Percentiles rank a stretch among this genome's conserved stretches.
Conservation (phyloP, 2,888 invertebrate species). For the Monochamus alternatus region DNA sequence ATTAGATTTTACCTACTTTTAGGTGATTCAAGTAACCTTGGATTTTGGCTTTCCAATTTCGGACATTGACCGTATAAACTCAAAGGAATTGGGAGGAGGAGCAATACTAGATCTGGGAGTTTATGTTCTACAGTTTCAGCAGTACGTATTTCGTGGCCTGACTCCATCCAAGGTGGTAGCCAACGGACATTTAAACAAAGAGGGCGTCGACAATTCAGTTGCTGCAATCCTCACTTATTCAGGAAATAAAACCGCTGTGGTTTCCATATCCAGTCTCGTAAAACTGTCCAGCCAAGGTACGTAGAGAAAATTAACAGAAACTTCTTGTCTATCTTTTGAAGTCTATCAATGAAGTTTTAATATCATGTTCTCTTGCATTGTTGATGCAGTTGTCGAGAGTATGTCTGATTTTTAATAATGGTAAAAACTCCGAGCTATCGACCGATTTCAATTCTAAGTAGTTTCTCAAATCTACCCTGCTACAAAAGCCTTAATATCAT, state of each 20-base stretch:
- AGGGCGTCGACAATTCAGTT: slow-evolving; percentile 81
- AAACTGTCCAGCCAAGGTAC: slow-evolving; percentile 75
- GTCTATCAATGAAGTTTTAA: too few relatives aligned
- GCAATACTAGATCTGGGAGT: slow-evolving; percentile 83
- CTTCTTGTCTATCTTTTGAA: too few relatives aligned
- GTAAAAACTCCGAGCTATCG: too few relatives aligned
- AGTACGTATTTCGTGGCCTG: slow-evolving; percentile 78
- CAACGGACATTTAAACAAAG: slow-evolving; percentile 78
- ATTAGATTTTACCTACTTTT: slow-evolving; percentile 14
- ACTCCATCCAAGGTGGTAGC: slow-evolving; percentile 80
- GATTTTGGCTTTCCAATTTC: slow-evolving; percentile 33
- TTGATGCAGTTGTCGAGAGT: too few relatives aligned
- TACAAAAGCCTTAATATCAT: too few relatives aligned
- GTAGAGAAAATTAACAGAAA: background rate
- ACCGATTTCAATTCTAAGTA: too few relatives aligned
- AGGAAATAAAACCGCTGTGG: slow-evolving; percentile 76
- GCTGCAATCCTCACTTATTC: slow-evolving; percentile 78
- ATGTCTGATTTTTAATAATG: too few relatives aligned
- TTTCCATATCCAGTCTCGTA: slow-evolving; percentile 74
- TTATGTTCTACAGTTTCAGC: slow-evolving; percentile 81
- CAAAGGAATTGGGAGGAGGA: slow-evolving; percentile 79
- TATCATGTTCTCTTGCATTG: too few relatives aligned
- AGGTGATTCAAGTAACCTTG: slow-evolving; percentile 33
- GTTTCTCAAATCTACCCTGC: too few relatives aligned
- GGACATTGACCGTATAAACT: slow-evolving; percentile 12